Conservation (phyloP, 2,113 vertebrate genomes). For the Parotia lawesii region DNA sequence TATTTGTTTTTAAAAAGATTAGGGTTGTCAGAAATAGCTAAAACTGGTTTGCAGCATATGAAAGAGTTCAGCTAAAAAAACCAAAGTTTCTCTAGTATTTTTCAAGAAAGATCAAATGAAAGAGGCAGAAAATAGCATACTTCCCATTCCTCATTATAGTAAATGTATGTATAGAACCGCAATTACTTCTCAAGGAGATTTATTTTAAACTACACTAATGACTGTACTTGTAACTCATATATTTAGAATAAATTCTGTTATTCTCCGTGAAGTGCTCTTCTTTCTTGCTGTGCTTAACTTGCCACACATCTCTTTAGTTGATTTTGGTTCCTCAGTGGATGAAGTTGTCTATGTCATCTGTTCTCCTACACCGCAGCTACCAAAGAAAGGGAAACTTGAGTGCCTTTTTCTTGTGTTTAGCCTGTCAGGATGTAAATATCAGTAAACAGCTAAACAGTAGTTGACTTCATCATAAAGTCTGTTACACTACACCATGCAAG, state of each 20-base stretch:
- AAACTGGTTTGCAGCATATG: neutral
- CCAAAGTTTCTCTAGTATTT: accelerated
- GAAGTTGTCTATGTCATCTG: accelerated
- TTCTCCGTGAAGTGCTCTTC: neutral
- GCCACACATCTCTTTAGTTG: neutral
- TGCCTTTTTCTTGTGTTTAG: neutral
- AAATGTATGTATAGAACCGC: neutral
- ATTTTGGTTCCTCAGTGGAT: neutral
- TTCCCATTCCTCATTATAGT: neutral
- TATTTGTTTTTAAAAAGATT: neutral
- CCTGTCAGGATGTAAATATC: neutral
- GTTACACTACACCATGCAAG: neutral
- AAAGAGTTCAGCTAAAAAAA: neutral
- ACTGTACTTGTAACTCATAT: neutral
- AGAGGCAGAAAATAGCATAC: neutral
- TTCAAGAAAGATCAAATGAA: neutral
- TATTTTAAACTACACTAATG: neutral
- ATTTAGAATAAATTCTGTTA: neutral
- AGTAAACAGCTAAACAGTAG: neutral
- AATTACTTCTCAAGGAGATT: neutral
- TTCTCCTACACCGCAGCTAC: accelerated
- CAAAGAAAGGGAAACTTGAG: neutral
- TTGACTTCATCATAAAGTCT: neutral
- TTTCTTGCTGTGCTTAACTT: neutral
- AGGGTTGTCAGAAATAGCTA: accelerated